phyloP scores from a whole-genome alignment of 2,113 vertebrate genomes.

The Haemorhous mexicanus region DNA sequence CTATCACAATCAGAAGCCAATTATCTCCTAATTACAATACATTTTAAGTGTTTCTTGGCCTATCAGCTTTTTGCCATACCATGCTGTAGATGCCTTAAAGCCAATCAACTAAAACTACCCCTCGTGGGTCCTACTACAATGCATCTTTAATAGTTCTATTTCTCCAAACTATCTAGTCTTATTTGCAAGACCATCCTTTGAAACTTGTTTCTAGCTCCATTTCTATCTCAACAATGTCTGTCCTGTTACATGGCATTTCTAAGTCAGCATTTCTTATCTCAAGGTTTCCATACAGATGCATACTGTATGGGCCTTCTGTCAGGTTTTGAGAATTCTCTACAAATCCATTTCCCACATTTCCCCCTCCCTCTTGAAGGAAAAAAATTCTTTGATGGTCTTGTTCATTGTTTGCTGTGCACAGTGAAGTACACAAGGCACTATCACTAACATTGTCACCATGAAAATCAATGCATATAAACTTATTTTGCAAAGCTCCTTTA shows the following conservation, averaged over 20 bases:
- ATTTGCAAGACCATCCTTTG: background rate
- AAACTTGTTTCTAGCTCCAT: background rate
- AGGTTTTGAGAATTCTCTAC: background rate
- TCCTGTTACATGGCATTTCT: background rate
- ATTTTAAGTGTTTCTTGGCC: background rate
- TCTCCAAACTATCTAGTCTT: background rate
- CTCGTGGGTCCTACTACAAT: background rate
- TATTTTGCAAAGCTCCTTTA: background rate
- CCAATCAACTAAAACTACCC: background rate
- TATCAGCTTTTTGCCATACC: background rate
- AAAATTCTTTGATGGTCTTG: background rate
- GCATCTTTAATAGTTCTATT: background rate
- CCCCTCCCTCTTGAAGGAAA: background rate
- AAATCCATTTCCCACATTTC: background rate
- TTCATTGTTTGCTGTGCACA: background rate
- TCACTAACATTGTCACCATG: background rate
- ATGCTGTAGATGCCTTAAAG: background rate
- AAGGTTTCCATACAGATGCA: background rate
- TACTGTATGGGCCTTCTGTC: background rate
- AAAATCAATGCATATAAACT: background rate
- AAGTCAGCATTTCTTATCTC: background rate
- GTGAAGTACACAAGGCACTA: background rate
- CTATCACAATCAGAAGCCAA: background rate
- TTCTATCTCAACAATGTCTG: background rate
- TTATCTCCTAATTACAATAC: background rate